phyloP scores from a whole-genome alignment of 2,113 vertebrate genomes.

The Solenodon paradoxus region DNA sequence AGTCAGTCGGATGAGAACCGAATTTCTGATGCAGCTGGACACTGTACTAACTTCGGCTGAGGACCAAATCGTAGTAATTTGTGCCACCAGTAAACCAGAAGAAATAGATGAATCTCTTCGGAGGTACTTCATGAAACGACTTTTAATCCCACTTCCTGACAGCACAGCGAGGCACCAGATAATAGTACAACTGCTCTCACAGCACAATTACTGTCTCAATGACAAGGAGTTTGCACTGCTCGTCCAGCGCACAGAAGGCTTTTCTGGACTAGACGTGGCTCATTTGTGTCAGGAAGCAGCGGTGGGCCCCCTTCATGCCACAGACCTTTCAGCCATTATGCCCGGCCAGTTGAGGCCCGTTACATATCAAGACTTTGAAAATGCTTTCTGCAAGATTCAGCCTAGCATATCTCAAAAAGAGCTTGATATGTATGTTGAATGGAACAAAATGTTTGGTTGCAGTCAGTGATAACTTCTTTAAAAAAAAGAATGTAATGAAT shows the following conservation, averaged over 20 bases:
- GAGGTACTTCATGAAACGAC: constrained; percentile 98
- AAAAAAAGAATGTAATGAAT: constrained; percentile 80
- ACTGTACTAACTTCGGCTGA: constrained; percentile 93
- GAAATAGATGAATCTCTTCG: constrained; percentile 97
- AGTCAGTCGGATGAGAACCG: constrained; percentile 93
- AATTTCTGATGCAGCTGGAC: constrained; percentile 98
- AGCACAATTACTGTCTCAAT: constrained; percentile 99
- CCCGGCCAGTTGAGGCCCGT: constrained; percentile 97
- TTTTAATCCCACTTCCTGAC: constrained; percentile 98
- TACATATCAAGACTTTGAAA: constrained; percentile 99
- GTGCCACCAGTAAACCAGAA: constrained; percentile 98
- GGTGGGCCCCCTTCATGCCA: constrained; percentile 93
- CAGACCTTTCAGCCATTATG: constrained; percentile 95
- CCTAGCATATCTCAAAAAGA: constrained; percentile 99
- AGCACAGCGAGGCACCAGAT: constrained; percentile 98
- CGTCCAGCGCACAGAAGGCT: constrained; percentile 98
- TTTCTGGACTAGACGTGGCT: constrained; percentile 96
- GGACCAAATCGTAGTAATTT: constrained; percentile 98
- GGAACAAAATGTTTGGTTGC: constrained; percentile 99
- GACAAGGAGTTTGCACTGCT: constrained; percentile 99
- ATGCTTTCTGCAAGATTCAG: constrained; percentile 99
- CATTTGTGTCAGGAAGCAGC: constrained; percentile 98
- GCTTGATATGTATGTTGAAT: constrained; percentile 98
- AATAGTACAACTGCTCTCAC: constrained; percentile 98
- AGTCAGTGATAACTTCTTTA: constrained; percentile 92